Conservation (phyloP, 2,113 vertebrate genomes). For the Cryptoleucopteryx plumbea region DNA sequence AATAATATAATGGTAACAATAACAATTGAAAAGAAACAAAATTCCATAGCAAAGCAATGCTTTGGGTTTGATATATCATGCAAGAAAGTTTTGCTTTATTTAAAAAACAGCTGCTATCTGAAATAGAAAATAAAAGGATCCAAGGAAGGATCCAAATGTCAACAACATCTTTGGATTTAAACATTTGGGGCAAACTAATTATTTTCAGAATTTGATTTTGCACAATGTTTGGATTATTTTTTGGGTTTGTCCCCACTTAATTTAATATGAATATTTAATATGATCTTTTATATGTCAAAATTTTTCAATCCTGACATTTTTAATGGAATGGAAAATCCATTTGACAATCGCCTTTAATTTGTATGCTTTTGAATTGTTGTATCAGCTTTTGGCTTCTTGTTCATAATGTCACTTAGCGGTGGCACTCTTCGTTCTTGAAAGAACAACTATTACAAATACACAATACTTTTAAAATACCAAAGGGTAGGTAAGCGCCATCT, state of each 20-base stretch:
- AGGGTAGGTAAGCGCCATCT: background rate
- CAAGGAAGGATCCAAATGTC: background rate
- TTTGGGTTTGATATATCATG: background rate
- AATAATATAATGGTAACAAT: background rate
- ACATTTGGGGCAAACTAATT: background rate
- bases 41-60: background rate
- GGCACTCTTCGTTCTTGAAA: conserved; percentile 52
- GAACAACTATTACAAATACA: conserved; percentile 3
- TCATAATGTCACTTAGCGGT: conserved; percentile 49
- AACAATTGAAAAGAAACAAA: background rate
- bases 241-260: conserved; percentile 12
- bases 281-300: conserved; percentile 45
- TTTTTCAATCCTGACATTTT: conserved; percentile 50
- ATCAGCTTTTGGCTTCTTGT: conserved; percentile 58
- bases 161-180: background rate
- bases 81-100: background rate
- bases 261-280: conserved; percentile 37
- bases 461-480: background rate
- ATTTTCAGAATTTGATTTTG: conserved; percentile 6
- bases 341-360: conserved; percentile 62
- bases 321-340: conserved; percentile 59
- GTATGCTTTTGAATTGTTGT: conserved; percentile 47
- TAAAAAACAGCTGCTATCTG: background rate
- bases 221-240: background rate
- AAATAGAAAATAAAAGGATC: background rate